A percentile compares a stretch with the other conserved stretches of the same genome.
Evolutionary conservation across 2,113 vertebrate species (phyloP).

Genomic region (Pollachius pollachius): DNA sequence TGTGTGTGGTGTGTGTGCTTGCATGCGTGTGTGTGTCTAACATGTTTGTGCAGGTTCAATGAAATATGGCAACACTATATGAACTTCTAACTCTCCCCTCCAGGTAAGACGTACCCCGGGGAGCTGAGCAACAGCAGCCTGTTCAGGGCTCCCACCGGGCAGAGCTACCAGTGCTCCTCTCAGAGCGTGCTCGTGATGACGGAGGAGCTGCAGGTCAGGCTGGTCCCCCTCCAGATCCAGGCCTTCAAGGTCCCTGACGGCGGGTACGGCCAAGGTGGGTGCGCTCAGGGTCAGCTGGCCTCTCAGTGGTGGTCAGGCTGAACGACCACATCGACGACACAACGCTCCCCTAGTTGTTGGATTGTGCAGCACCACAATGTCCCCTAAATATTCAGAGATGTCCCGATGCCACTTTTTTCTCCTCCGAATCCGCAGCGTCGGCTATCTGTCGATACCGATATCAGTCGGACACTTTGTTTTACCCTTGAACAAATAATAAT

Average conservation of each 20-base stretch:
- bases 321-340: background rate
- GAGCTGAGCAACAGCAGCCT: conserved; percentile 50
- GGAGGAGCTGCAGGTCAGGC: conserved; percentile 67
- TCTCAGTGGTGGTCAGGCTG: too few relatives aligned
- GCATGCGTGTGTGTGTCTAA: background rate
- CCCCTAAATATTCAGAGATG: too few relatives aligned
- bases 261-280: conserved; percentile 79
- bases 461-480: too few relatives aligned
- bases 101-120: conserved; percentile 56
- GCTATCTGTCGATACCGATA: too few relatives aligned
- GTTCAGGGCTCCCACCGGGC: conserved; percentile 69
- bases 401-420: too few relatives aligned
- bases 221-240: conserved; percentile 79
- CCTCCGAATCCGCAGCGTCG: too few relatives aligned
- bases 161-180: conserved; percentile 80
- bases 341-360: background rate
- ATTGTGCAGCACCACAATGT: background rate
- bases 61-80: too few relatives aligned
- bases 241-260: conserved; percentile 74
- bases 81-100: background rate
- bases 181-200: conserved; percentile 64
- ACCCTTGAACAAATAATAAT: too few relatives aligned
- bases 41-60: background rate
- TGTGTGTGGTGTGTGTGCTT: background rate
- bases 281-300: background rate